These are phyloP conservation scores for Eupelmus urozonus DNA, from an alignment of 2,888 invertebrate species.

Conservation along the genomic window DNA sequence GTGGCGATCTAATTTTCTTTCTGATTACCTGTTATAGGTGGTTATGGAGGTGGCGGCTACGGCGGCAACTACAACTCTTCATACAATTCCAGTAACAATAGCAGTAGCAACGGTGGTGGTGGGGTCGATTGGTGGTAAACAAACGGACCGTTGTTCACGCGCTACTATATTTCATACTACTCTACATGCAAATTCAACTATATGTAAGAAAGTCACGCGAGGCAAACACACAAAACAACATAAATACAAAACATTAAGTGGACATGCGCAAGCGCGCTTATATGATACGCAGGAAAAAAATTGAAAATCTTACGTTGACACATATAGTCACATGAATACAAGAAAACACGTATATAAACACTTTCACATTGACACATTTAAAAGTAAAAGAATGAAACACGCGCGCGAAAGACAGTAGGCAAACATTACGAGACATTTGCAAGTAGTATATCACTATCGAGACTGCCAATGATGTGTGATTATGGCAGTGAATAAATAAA, in stretches of 20 bases:
- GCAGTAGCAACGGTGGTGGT: slow-evolving; percentile 72
- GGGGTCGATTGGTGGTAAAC: slow-evolving; percentile 75
- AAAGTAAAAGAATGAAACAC: slow-evolving; percentile 48
- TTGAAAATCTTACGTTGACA: slow-evolving; percentile 39
- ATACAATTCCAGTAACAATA: slow-evolving; percentile 72
- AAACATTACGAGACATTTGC: slow-evolving; percentile 57
- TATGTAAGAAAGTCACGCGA: slow-evolving; percentile 73
- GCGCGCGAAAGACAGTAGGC: slow-evolving; percentile 52
- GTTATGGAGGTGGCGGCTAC: slow-evolving; percentile 72
- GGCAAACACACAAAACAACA: slow-evolving; percentile 63
- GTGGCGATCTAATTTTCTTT: slow-evolving; percentile 19
- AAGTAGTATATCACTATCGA: slow-evolving; percentile 52
- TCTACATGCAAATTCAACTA: slow-evolving; percentile 76
- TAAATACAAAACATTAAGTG: slow-evolving; percentile 44
- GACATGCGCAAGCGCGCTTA: slow-evolving; percentile 49
- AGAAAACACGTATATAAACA: slow-evolving; percentile 20
- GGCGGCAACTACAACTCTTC: slow-evolving; percentile 73
- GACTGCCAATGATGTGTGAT: slow-evolving; percentile 42
- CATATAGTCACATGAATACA: slow-evolving; percentile 15
- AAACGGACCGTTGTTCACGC: slow-evolving; percentile 68
- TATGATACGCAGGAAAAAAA: slow-evolving; percentile 36
- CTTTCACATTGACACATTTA: slow-evolving; percentile 24
- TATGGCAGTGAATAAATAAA: slow-evolving; percentile 43
- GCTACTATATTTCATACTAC: slow-evolving; percentile 71
- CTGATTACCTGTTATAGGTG: slow-evolving; percentile 63